Evolutionary conservation across 2,888 invertebrate genomes (phyloP), one percentile per base, ranked within the genome.

Genomic region (Drosophila mayaguana): DNA sequence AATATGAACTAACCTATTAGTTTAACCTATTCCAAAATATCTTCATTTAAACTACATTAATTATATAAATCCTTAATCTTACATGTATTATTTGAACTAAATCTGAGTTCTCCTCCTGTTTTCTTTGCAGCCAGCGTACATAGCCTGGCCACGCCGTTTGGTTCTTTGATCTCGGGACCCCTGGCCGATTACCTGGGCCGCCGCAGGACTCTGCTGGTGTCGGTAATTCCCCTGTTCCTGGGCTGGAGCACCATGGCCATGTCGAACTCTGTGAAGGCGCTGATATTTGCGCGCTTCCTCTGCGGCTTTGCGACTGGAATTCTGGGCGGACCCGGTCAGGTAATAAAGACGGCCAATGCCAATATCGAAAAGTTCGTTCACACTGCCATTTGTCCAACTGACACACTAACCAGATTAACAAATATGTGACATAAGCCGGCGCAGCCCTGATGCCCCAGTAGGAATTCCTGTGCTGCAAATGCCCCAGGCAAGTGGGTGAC

Each of bases 251-350:
- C 95, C 38, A 94, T 96, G 70, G 94, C 95, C 11, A 93, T 95
- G 54, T 94, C 94, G 77, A 93, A 90, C 74, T 94, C 92, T 87
- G 95, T 96, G 87, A 93, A 94, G 0, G 86, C 94, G 50, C 91
- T 96, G 48, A 92, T 96, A 45, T 91, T 94, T 0, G 96, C 96
- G 3, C 94, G 96, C 79, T 92, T 96, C 25, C 92, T 96, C 11
- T 95, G 96, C 72, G 96, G 96, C 32, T 94, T 96, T 76, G 95
- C 96, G 0, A 96, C 96, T 0, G 96, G 96, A 67, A 93, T 96
- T 66, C 94, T 95, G 88, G 96, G 96, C 2, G 96, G 96, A 55
- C 96, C 96, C 5, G 95, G 95, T 46, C 96, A 96, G 95, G 96
- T 96, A 92, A 55, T 12, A 25, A 18, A 18, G 32, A 36, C 28